Percentiles rank a stretch among this genome's conserved stretches.
Evolutionary conservation across 2,113 vertebrate genomes (phyloP).

Genomic region (Apaloderma vittatum): DNA sequence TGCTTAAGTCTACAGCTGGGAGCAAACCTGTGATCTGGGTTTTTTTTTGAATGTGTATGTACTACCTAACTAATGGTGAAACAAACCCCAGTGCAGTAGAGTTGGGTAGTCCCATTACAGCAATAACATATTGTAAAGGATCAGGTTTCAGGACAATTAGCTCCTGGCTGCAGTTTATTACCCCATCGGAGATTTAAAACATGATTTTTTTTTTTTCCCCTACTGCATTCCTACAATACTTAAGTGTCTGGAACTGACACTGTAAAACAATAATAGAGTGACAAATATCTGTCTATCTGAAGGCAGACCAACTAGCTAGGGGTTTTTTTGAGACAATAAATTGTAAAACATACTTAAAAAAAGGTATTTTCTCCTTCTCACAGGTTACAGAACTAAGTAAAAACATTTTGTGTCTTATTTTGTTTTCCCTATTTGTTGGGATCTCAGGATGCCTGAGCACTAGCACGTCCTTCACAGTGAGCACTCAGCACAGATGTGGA

Average conservation of each 20-base stretch:
- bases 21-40: constrained; percentile 77
- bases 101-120: constrained; percentile 81
- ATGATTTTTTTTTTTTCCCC: constrained; percentile 57
- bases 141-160: constrained; percentile 88
- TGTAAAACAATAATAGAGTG: constrained; percentile 82
- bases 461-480: not conserved
- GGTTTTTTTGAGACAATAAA: not conserved
- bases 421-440: not conserved
- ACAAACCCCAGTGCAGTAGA: constrained; percentile 77
- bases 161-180: constrained; percentile 86
- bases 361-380: not conserved
- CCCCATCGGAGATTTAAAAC: constrained; percentile 85
- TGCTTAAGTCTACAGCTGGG: constrained; percentile 73
- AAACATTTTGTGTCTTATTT: not conserved
- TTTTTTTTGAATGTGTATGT: constrained; percentile 65
- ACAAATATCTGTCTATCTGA: constrained; percentile 80
- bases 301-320: constrained; percentile 35
- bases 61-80: constrained; percentile 80
- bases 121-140: constrained; percentile 85
- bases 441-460: not conserved
- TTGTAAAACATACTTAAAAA: not conserved
- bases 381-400: not conserved
- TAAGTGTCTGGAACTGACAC: constrained; percentile 82
- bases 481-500: not conserved
- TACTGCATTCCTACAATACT: constrained; percentile 83